Base-by-base conservation (phyloP, 2,113 vertebrate genomes). In the Osmerus mordax region DNA sequence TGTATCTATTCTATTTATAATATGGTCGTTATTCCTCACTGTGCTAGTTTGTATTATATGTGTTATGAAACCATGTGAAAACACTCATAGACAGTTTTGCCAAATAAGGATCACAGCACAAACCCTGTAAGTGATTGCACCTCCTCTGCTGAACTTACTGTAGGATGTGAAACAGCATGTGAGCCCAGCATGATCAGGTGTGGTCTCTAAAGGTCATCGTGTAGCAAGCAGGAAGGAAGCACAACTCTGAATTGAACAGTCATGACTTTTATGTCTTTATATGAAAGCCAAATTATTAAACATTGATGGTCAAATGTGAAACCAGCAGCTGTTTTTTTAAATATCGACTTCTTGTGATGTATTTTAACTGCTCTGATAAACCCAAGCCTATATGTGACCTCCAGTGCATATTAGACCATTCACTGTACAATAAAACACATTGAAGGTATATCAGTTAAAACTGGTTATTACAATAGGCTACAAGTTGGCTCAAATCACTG, bases 11-110 rank as follows among this genome's bases (percentile, higher is more conserved):
- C 61, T 82, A 71, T 83, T 75, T 73, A 78, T 84, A 69, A 67
- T 71, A 72, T 77, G 92, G 90, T 89, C 89, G 91, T 94, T 91
- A 78, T 89, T 80, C 85, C 92, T 95, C 93, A 92, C 91, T 94
- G 92, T 96, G 92, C 93, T 95, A 91, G 93, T 94, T 93, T 94
- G 92, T 94, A 91, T 91, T 90, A 92, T 91, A 90, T 91, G 93
- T 94, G 92, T 94, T 95, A 94, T 91, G 92, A 90, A 91, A 90
- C 55, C 72, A 89, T 70, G 91, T 92, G 87, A 74, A 70, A 76
- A 77, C 16, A 58, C 55, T 52, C 81, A 87, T 91, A 92, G 90
- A 95, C 87, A 90, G 90, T 36, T 93, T 36, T 93, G 91, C 91
- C 92, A 92, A 94, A 94, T 93, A 92, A 92, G 91, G 84, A 87